Base-by-base conservation (phyloP, 2,113 vertebrate genomes). In the Paratilapia polleni region DNA sequence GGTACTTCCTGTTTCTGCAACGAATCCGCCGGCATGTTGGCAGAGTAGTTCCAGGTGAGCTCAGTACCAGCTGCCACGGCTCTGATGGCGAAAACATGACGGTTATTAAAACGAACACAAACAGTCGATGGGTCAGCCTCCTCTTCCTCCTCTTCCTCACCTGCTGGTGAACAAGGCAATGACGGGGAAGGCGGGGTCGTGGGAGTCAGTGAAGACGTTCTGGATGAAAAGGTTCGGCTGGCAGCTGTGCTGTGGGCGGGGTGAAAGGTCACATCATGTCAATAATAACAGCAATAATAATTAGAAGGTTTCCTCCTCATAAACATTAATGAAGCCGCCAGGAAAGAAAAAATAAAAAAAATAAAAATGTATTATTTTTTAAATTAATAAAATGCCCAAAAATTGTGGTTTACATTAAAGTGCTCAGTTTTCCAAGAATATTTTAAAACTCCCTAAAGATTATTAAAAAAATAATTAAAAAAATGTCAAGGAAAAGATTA, bases 161-260 rank as follows among this genome's bases (percentile, higher is more conserved):
- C 97, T 97, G 95, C 89, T 97, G 57, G 98, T 98, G 95, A 99
- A 99, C 95, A 99, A 99, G 2, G 98, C 97, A 52, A 97, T 91
- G 89, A 97, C 81, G 0, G 98, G 98, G 88, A 97, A 99, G 85
- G 91, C 95, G 41, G 94, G 96, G 92, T 98, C 95, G 58, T 98
- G 98, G 24, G 96, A 97, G 94, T 99, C 98, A 14, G 97, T 96
- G 96, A 99, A 99, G 73, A 99, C 97, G 2, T 96, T 98, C 93
- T 99, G 98, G 31, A 97, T 92, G 88, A 97, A 97, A 28, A 99
- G 96, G 95, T 99, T 99, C 1, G 98, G 98, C 62, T 92, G 95
- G 86, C 97, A 98, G 92, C 97, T 99, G 94, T 98, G 97, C 98
- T 99, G 96, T 93, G 34, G 81, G 56, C 2, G 13, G 43, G 24